Base-by-base conservation (phyloP, 1,140 invertebrate species). In the Stenopsyche tienmushanensis region DNA sequence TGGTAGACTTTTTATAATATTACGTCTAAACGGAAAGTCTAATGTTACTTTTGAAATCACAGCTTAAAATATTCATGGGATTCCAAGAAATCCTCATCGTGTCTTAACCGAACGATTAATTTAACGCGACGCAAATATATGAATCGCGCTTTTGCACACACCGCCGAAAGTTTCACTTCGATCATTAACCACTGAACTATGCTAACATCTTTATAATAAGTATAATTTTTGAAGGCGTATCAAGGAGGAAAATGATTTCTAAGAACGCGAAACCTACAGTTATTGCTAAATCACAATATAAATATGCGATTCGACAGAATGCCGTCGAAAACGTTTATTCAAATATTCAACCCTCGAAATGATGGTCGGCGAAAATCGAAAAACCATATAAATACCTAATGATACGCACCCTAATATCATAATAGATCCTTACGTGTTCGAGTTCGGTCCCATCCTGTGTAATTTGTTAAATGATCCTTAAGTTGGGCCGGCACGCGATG, bases 311-410 rank as follows among this genome's bases (percentile, higher is more conserved):
- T 34, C 29, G 29, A 5, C 29, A 34, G 29, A 34, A 34, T 34
- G 29, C 29, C 29, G 44, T 7, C 44, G 10, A 47, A 47, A 47
- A 5, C 44, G 44, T 47, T 47, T 47, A 47, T 13, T 5, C 29
- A 5, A 34, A 34, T 34, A 7, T 34, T 34, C 29, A 7, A 13
- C 29, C 5, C 29, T 5, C 13, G 29, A 7, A 7, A 47, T 47
- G 7, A 39, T 39, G 34, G 7, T 20, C 44, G 7, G 10, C 44
- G 17, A 8, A 47, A 18, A 47, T 47, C 7, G 3, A 47, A 47
- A 47, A 47, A 47, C 8, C 44, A 20, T 18, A 47, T 47, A 47
- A 47, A 47, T 15, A 15, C 17, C 10, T 47, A 47, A 47, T 47
- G 17, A 47, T 15, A 13, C 18, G 7, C 44, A 15, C 17, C 17